A percentile compares a stretch with the other conserved stretches of the same genome.
phyloP scores from a whole-genome alignment of 2,797 vertebrate species.

The Psittacula echo region DNA sequence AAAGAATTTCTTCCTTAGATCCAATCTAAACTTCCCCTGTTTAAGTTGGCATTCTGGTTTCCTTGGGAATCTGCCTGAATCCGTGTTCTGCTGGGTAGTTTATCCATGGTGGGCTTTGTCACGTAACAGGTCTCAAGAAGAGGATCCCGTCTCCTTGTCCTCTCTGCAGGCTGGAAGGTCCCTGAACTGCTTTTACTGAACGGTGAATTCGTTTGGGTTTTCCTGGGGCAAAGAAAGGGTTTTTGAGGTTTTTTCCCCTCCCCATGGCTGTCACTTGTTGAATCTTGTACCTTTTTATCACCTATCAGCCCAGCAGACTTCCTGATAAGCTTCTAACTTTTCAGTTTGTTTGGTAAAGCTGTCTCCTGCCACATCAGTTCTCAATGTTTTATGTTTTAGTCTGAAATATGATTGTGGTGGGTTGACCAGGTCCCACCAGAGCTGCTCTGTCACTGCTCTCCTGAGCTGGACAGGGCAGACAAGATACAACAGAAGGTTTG shows the following conservation, averaged over 20 bases:
- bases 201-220: background rate
- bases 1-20: too few species aligned
- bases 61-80: background rate
- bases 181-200: fast-evolving
- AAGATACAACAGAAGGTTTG: background rate
- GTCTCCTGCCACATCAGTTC: background rate
- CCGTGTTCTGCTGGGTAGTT: fast-evolving
- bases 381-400: background rate
- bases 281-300: background rate
- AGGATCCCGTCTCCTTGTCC: background rate
- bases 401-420: background rate
- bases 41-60: background rate
- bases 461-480: background rate
- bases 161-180: background rate
- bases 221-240: background rate
- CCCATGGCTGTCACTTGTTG: background rate
- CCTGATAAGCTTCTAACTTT: background rate
- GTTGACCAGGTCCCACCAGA: background rate
- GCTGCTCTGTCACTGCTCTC: background rate
- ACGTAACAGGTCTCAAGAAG: fast-evolving
- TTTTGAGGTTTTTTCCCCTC: background rate
- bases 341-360: background rate
- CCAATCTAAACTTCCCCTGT: too few species aligned
- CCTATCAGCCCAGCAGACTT: background rate
- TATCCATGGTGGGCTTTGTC: background rate